Percentiles rank a stretch among this genome's conserved stretches.
These are phyloP conservation scores for Apeira syringaria DNA, from an alignment of 2,888 invertebrate genomes.

Conservation along the genomic window DNA sequence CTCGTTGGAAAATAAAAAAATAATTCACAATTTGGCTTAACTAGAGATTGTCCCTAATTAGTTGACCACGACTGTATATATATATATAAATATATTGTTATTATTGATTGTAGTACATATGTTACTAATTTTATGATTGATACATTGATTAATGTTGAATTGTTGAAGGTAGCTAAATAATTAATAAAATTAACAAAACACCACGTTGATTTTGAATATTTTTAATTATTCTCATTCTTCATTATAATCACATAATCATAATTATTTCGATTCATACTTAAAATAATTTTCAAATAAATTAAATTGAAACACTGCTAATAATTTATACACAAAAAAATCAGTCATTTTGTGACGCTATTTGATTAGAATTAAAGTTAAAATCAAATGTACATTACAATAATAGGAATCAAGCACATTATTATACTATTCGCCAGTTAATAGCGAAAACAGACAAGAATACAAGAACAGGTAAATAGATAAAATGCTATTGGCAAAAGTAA, in stretches of 20 bases:
- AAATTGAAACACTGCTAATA: slow-evolving; percentile 77
- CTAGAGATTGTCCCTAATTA: no score
- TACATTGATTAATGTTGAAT: background rate
- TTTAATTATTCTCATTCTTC: slow-evolving; percentile 79
- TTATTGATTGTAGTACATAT: no score
- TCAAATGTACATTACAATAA: slow-evolving; percentile 75
- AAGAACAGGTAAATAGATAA: slow-evolving; percentile 40
- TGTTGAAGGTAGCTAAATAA: background rate
- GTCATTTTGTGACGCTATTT: slow-evolving; percentile 79
- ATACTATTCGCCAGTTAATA: slow-evolving; percentile 70
- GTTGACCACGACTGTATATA: no score
- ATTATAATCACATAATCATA: slow-evolving; percentile 82
- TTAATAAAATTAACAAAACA: slow-evolving; percentile 29
- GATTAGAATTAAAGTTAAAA: slow-evolving; percentile 77
- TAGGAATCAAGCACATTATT: slow-evolving; percentile 82
- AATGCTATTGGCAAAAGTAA: slow-evolving; percentile 40
- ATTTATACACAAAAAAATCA: slow-evolving; percentile 80
- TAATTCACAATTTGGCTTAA: no score
- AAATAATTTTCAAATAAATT: slow-evolving; percentile 80
- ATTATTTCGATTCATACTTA: slow-evolving; percentile 81
- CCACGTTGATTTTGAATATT: slow-evolving; percentile 57
- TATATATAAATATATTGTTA: no score
- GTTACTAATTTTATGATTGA: background rate
- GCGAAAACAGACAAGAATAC: slow-evolving; percentile 48
- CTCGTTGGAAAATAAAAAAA: no score